Evolutionary conservation across 1,140 invertebrate species (phyloP).

Genomic region (Aphelinus certus): DNA sequence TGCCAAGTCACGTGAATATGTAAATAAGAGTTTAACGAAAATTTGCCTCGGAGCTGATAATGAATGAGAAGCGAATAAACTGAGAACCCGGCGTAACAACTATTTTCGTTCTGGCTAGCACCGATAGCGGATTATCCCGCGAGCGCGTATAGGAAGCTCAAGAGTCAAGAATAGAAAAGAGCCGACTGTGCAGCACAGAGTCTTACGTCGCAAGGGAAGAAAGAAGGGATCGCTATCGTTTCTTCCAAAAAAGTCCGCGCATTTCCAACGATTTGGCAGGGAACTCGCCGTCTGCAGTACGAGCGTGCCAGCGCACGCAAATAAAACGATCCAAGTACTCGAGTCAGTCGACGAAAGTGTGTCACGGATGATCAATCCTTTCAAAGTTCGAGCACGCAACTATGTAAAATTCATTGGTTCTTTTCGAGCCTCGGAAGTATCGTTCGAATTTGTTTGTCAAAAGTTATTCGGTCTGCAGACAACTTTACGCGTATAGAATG

Average conservation of each 20-base stretch:
- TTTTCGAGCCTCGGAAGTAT: too few relatives aligned
- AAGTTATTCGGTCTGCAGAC: too few relatives aligned
- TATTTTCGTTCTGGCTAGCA: not conserved
- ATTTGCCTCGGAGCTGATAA: too few relatives aligned
- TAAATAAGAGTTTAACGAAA: too few relatives aligned
- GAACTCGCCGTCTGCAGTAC: slow-evolving; percentile 2
- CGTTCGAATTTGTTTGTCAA: too few relatives aligned
- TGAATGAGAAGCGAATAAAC: too few relatives aligned
- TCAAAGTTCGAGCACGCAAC: too few relatives aligned
- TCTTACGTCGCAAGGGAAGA: not conserved
- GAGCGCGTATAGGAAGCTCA: not conserved
- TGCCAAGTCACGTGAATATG: too few relatives aligned
- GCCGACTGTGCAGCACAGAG: not conserved
- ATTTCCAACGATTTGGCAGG: slow-evolving; percentile 29
- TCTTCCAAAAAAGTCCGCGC: not conserved
- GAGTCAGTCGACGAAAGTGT: too few relatives aligned
- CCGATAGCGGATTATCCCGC: not conserved
- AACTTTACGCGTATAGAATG: too few relatives aligned
- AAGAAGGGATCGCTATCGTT: not conserved
- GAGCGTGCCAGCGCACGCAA: slow-evolving; percentile 18
- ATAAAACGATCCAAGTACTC: not conserved
- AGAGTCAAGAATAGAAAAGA: slow-evolving; percentile 4
- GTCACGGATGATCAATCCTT: too few relatives aligned
- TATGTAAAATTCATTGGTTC: too few relatives aligned
- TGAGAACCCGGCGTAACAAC: not conserved